Percentiles rank a stretch among this genome's conserved stretches.
Evolutionary conservation across 2,888 invertebrate species (phyloP).

Genomic region (Eueremaeus valkanovi): DNA sequence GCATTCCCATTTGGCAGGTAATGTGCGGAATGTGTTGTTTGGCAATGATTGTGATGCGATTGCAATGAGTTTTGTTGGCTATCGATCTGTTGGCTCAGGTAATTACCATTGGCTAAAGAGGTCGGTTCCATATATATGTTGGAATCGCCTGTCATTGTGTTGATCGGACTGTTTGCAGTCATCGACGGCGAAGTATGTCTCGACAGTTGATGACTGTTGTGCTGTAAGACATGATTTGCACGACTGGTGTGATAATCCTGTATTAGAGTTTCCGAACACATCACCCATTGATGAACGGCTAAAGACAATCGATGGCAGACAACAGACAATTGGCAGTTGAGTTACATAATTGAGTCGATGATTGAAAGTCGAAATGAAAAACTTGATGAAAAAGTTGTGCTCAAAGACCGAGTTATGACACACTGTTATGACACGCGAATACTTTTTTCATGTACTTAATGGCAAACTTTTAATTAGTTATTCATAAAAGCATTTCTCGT

Average conservation of each 20-base stretch:
- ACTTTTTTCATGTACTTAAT: neutral
- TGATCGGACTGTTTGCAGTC: slow-evolving; percentile 1
- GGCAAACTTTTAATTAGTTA: neutral
- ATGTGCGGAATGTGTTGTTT: neutral
- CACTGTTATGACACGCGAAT: neutral
- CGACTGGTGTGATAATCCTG: slow-evolving; percentile 26
- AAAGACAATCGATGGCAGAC: neutral
- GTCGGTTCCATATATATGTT: slow-evolving; percentile 26
- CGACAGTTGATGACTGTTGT: neutral
- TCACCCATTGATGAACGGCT: slow-evolving; percentile 11
- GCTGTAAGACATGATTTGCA: neutral
- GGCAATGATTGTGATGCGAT: neutral
- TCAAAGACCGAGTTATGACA: neutral
- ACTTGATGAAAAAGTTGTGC: neutral
- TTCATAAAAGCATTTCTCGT: neutral
- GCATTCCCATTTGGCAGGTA: neutral
- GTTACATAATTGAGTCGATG: neutral
- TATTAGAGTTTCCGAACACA: slow-evolving; percentile 29
- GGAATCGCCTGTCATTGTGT: slow-evolving; percentile 13
- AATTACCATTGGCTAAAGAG: neutral
- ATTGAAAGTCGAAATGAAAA: slow-evolving; percentile 12
- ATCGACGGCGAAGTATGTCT: neutral
- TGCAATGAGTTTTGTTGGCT: neutral
- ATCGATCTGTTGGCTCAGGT: neutral
- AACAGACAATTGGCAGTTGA: neutral